A percentile compares a stretch with the other conserved stretches of the same genome.
These are phyloP conservation scores for Chloroceryle inda DNA, from an alignment of 2,797 vertebrate genomes.

Conservation along the genomic window DNA sequence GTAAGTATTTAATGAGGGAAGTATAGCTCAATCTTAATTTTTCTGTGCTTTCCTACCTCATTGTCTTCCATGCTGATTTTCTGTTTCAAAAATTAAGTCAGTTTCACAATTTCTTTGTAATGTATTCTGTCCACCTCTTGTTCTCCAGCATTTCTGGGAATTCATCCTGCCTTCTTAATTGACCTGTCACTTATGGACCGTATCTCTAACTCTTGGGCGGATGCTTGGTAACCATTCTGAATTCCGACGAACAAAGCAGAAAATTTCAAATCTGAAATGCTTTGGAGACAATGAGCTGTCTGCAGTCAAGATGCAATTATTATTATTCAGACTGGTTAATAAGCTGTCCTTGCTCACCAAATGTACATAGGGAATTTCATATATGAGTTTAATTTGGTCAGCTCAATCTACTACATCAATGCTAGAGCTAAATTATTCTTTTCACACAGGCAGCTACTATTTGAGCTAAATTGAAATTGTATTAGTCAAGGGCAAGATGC, in stretches of 20 bases:
- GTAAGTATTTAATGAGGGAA: background rate
- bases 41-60: background rate
- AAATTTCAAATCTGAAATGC: background rate
- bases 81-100: background rate
- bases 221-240: background rate
- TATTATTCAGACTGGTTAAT: background rate
- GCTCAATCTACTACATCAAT: background rate
- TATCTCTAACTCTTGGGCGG: background rate
- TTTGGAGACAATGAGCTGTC: background rate
- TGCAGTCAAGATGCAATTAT: background rate
- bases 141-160: background rate
- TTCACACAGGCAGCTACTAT: background rate
- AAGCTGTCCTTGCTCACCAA: background rate
- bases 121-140: background rate
- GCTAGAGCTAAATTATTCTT: constrained; percentile 11
- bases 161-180: background rate
- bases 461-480: constrained; percentile 10
- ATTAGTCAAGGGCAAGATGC: background rate
- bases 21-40: background rate
- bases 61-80: background rate
- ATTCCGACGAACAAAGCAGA: constrained; percentile 5
- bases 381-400: background rate
- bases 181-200: background rate
- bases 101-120: background rate
- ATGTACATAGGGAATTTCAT: background rate